Percentiles rank a stretch among this genome's conserved stretches.
phyloP scores from a whole-genome alignment of 2,888 invertebrate species.

The Eupithecia centaureata region DNA sequence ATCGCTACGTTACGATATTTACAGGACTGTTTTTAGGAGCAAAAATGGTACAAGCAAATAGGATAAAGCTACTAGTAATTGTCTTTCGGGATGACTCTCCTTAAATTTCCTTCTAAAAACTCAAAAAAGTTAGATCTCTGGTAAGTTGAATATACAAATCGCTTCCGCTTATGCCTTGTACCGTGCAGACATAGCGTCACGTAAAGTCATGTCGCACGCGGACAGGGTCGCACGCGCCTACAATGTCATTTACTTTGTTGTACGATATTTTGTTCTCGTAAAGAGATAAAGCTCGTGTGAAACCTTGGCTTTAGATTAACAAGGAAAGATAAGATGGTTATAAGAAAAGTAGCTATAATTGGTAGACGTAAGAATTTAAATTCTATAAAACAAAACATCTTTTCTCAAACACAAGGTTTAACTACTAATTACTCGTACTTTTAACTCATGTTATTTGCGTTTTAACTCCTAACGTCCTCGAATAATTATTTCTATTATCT shows the following conservation, averaged over 20 bases:
- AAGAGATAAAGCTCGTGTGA: constrained; percentile 6
- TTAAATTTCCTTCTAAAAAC: not conserved
- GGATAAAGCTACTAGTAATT: too few relatives aligned
- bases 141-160: constrained; percentile 4
- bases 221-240: constrained; percentile 32
- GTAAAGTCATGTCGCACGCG: constrained; percentile 24
- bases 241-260: constrained; percentile 26
- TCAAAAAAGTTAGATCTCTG: not conserved
- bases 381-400: too few relatives aligned
- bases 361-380: not conserved
- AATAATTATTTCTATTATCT: not conserved
- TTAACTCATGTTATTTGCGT: too few relatives aligned
- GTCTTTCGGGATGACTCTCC: not conserved
- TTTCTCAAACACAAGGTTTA: too few relatives aligned
- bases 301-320: not conserved
- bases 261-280: constrained; percentile 1
- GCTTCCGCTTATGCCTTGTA: constrained; percentile 21
- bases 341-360: not conserved
- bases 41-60: too few relatives aligned
- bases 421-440: too few relatives aligned
- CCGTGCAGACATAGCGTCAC: constrained; percentile 21
- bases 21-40: too few relatives aligned
- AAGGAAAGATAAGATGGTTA: not conserved
- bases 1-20: too few relatives aligned
- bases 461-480: too few relatives aligned